Base-by-base conservation (phyloP, 1,140 invertebrate species). In the Parasteatoda tepidariorum region DNA sequence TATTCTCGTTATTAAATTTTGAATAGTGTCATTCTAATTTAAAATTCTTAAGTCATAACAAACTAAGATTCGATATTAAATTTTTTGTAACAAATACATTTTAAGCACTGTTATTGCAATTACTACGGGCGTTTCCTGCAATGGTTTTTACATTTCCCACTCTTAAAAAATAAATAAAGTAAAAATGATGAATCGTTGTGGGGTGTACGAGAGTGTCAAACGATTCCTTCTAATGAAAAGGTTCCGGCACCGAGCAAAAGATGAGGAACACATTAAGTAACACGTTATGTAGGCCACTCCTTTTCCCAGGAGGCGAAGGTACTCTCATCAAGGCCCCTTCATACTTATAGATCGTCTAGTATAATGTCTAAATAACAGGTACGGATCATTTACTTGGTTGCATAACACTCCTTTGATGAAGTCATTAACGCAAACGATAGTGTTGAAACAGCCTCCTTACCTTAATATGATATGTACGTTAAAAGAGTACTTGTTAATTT, bases 341-440 rank as follows among this genome's bases (percentile, higher is more conserved):
- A n/a, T n/a, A n/a, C n/a, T n/a, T n/a, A n/a, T n/a, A n/a, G n/a
- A n/a, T n/a, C n/a, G n/a, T 28, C 18, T 26, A 62, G 55, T 82
- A 82, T 62, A 70, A 70, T 70, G 78, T 70, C 78, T 82, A 82
- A 82, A 82, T 82, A 71, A 82, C 78, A 82, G 78, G 78, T 82
- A 71, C 59, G 78, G 78, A 71, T 62, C 78, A 82, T 82, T 82
- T 82, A n/a, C 66, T 48, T 4, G 11, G 78, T 33, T 13, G 33
- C 30, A 13, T 41, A 70, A 82, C 34, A 82, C 78, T 18, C 78
- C 67, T 82, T 82, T 82, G 78, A 82, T 82, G 57, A 82, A 82
- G 78, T 71, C 78, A 82, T 82, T 82, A 82, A 11, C 24, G 66
- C n/a, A 28, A 38, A n/a, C n/a, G n/a, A n/a, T 64, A 41, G 64